Conservation (phyloP, 2,797 vertebrate genomes). For the Mormyrus hasselquistii region DNA sequence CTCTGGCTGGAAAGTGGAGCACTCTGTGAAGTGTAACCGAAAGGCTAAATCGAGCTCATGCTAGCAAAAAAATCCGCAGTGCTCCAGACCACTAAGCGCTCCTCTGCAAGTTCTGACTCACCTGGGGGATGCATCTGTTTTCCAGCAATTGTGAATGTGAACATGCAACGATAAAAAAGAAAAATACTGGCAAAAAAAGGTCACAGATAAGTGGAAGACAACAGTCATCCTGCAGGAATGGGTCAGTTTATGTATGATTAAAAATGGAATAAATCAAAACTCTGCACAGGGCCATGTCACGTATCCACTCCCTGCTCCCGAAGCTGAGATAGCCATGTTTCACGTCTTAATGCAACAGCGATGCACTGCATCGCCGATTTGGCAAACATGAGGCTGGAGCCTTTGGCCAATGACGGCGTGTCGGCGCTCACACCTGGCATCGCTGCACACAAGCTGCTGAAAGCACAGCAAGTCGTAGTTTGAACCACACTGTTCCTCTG, state of each 20-base stretch:
- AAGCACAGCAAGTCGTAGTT: not conserved
- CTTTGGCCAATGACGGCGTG: not conserved
- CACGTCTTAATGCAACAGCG: not conserved
- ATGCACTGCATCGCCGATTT: not conserved
- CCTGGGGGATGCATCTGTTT: not conserved
- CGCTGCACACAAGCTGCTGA: not conserved
- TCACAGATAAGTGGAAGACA: not conserved
- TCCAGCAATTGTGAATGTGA: not conserved
- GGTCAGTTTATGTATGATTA: not conserved
- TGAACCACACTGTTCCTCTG: not conserved
- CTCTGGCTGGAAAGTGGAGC: constrained; percentile 37
- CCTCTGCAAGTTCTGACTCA: not conserved
- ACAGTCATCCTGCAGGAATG: not conserved
- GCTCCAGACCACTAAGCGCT: not conserved
- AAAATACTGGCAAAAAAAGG: not conserved
- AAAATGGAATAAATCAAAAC: not conserved
- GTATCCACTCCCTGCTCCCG: no score
- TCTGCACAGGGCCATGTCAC: not conserved
- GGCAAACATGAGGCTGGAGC: not conserved
- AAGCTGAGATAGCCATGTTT: not conserved
- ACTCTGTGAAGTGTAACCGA: constrained; percentile 43
- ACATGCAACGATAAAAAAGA: not conserved
- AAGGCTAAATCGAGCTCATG: constrained; percentile 34
- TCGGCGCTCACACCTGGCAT: not conserved
- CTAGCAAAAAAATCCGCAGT: constrained; percentile 22